Conservation (phyloP, 2,797 vertebrate species). For the Calcarius lapponicus region DNA sequence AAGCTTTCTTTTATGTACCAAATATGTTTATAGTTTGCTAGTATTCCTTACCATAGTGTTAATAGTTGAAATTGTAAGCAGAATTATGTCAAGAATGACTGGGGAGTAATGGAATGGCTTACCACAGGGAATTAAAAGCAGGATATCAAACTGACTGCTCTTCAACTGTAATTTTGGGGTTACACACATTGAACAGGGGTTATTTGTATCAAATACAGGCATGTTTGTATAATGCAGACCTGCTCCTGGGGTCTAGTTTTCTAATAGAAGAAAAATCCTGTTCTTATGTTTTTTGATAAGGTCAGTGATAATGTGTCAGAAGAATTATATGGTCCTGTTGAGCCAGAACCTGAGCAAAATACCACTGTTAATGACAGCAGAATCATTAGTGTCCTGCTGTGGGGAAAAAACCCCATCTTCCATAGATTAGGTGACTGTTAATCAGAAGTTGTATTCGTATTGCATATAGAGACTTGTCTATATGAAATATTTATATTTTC, state of each 20-base stretch:
- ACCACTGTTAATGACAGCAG: not conserved
- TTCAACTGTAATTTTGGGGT: not conserved
- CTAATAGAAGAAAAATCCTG: not conserved
- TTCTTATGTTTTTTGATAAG: not conserved
- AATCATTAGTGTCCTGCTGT: not conserved
- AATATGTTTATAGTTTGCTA: not conserved
- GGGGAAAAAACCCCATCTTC: not conserved
- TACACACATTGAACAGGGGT: not conserved
- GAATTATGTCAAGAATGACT: not conserved
- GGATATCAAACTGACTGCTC: not conserved
- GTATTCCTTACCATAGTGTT: not conserved
- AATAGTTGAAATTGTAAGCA: not conserved
- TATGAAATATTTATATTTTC: not conserved
- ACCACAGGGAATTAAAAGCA: not conserved
- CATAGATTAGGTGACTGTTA: not conserved
- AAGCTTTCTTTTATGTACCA: not conserved
- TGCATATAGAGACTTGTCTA: not conserved
- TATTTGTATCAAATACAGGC: not conserved
- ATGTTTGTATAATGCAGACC: not conserved
- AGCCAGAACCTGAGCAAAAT: not conserved
- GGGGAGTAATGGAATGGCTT: not conserved
- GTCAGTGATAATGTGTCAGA: not conserved
- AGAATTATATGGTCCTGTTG: not conserved
- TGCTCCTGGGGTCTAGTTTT: not conserved
- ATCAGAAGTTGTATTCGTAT: not conserved